These are phyloP conservation scores for Scrobipalpa costella DNA, from an alignment of 2,888 invertebrate genomes.

Conservation along the genomic window DNA sequence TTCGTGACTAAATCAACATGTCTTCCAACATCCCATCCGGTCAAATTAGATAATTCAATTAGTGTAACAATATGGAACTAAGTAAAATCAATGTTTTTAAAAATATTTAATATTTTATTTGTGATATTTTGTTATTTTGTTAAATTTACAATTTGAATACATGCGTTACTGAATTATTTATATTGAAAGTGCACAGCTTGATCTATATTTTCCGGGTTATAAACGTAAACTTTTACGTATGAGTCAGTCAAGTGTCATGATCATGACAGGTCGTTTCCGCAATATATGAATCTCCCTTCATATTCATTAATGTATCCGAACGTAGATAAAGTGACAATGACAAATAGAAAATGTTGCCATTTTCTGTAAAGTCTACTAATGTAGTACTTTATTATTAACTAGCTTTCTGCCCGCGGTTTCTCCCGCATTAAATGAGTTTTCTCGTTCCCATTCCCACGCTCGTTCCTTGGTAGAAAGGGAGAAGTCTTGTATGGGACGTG, in stretches of 20 bases:
- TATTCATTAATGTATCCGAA: neutral
- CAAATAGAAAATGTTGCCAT: neutral
- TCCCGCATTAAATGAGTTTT: too few relatives aligned
- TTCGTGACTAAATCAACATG: conserved; percentile 77
- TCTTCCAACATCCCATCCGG: conserved; percentile 72
- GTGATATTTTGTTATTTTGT: neutral
- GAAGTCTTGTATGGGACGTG: too few relatives aligned
- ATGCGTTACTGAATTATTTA: neutral
- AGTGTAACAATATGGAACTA: neutral
- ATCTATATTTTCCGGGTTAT: neutral
- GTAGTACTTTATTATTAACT: too few relatives aligned
- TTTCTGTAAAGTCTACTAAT: neutral
- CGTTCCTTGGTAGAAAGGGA: too few relatives aligned
- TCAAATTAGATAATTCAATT: conserved; percentile 40
- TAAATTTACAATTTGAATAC: neutral
- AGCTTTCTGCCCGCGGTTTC: too few relatives aligned
- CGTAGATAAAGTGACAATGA: neutral
- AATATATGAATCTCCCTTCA: neutral
- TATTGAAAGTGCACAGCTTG: neutral
- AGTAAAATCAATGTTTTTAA: neutral
- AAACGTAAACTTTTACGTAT: neutral
- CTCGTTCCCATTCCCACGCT: too few relatives aligned
- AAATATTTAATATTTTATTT: neutral
- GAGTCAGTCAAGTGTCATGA: neutral
- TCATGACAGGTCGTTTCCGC: neutral